A percentile compares a stretch with the other conserved stretches of the same genome.
Conservation (phyloP, 2,888 invertebrate genomes). For the Rhorus exstirpatorius region DNA sequence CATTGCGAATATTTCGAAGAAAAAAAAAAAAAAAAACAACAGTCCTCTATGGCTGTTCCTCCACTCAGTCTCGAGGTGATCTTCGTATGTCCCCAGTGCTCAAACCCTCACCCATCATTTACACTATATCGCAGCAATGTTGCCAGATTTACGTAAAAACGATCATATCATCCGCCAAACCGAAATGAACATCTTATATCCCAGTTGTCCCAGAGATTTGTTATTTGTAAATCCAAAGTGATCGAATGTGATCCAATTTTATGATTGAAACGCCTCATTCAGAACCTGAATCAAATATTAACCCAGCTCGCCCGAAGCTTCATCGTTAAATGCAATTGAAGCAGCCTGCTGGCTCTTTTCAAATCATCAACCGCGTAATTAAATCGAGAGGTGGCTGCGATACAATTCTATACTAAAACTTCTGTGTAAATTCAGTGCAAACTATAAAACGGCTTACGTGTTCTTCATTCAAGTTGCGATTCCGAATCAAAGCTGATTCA, state of each 20-base stretch:
- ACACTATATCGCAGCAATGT: not conserved
- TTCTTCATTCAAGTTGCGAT: not conserved
- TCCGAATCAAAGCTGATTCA: not conserved
- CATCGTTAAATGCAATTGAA: too few relatives aligned
- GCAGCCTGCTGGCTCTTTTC: too few relatives aligned
- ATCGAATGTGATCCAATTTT: too few relatives aligned
- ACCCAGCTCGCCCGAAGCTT: too few relatives aligned
- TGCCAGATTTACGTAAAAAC: not conserved
- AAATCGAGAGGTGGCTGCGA: too few relatives aligned
- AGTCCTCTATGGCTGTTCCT: not conserved
- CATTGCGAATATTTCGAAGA: not conserved
- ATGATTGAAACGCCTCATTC: too few relatives aligned
- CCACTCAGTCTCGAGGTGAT: not conserved
- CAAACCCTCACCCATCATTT: not conserved
- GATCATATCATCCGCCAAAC: not conserved
- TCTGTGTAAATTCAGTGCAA: too few relatives aligned
- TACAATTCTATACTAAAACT: too few relatives aligned
- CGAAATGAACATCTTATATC: not conserved
- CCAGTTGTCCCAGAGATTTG: not conserved
- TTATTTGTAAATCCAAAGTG: not conserved
- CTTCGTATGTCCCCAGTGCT: not conserved
- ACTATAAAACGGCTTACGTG: not conserved
- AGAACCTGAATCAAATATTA: too few relatives aligned
- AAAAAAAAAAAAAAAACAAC: not conserved
- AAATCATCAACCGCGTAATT: too few relatives aligned